Base-by-base conservation (phyloP, 1,140 invertebrate genomes). In the Nephotettix cincticeps region DNA sequence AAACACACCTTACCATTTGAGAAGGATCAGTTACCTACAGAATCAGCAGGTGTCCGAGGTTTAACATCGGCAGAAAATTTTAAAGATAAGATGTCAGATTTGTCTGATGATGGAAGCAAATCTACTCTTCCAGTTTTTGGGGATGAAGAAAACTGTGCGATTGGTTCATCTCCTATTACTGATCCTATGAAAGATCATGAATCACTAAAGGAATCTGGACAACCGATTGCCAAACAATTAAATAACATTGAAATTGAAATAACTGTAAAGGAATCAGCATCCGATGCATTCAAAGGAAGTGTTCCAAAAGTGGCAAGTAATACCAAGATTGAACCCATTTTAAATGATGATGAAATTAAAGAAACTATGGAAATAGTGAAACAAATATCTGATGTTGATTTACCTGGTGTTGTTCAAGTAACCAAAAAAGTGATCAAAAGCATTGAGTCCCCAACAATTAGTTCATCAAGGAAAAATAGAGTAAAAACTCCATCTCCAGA, bases 381-480 rank as follows among this genome's bases (percentile, higher is more conserved):
- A 56, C 76, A 76, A 72, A 77, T 80, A 71, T 75, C 77, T 47
- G 69, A 77, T 70, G 75, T 79, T 36, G 67, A 71, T 61, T 71
- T 79, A 70, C 78, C 78, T 45, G 64, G 43, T 9, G 56, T 69
- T 40, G 68, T 71, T 11, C 32, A 70, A 51, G 61, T 70, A 2
- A 30, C 56, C 71, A 69, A 72, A 67, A 43, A 61, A 27, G 25
- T 71, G 17, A 58, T 23, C 47, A 65, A 45, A 45, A 64, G 51
- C 36, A 32, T 36, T 11, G n/a, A 51, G 14, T 1, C 45, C 32
- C 40, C 69, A 70, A 64, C 25, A 32, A 61, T 28, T 69, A 30
- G 13, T 36, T 70, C 68, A 19, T 70, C 68, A 36, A 54, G 3
- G n/a, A 58, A 58, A 43, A 32, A 70, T 13, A 70, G 65, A 65